phyloP scores from a whole-genome alignment of 2,888 invertebrate species.

The Gerosis bhagava region DNA sequence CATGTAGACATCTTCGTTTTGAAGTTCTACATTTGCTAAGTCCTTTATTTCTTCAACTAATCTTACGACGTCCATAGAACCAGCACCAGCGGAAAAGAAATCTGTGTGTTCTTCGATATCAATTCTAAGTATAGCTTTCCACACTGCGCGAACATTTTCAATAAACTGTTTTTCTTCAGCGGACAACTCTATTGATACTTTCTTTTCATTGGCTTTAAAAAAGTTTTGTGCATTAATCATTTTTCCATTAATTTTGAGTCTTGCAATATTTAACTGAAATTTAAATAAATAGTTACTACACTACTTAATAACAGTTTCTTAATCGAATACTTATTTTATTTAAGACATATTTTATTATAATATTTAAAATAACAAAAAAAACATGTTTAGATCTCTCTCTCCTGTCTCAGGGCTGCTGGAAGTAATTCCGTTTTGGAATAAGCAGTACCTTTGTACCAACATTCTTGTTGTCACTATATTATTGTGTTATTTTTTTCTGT shows the following conservation, averaged over 20 bases:
- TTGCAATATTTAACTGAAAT: conserved; percentile 88
- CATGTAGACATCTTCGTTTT: conserved; percentile 97
- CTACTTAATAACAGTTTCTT: no score
- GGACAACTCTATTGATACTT: conserved; percentile 84
- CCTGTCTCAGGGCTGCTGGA: no score
- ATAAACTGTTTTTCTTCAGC: conserved; percentile 88
- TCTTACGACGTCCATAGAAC: conserved; percentile 98
- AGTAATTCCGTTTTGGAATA: no score
- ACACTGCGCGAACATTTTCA: conserved; percentile 85
- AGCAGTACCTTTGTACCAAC: no score
- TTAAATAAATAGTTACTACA: no score
- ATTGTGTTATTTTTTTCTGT: no score
- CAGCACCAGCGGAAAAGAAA: conserved; percentile 97
- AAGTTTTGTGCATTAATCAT: conserved; percentile 92
- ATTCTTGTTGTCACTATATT: no score
- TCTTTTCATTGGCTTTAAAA: conserved; percentile 84
- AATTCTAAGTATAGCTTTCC: conserved; percentile 92
- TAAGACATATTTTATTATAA: no score
- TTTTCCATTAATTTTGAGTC: conserved; percentile 89
- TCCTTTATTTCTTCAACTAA: conserved; percentile 96
- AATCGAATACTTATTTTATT: no score
- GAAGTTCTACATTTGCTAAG: conserved; percentile 87
- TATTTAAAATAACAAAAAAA: no score
- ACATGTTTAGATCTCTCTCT: no score
- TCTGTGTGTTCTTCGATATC: conserved; percentile 91